Evolutionary conservation across 2,113 vertebrate species (phyloP), one percentile per base, ranked within the genome.

Genomic region (Tauraco erythrolophus): DNA sequence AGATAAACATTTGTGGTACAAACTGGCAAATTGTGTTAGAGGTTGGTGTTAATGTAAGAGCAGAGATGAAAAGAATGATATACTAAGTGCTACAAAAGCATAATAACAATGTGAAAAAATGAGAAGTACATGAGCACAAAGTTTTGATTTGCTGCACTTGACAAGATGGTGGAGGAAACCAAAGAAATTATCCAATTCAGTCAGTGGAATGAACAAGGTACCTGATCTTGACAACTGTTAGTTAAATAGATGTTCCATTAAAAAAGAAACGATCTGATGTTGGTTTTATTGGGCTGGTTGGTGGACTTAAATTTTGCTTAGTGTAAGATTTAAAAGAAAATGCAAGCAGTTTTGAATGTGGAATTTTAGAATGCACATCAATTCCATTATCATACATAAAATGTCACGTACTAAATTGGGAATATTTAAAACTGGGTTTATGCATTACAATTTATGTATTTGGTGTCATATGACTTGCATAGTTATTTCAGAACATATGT

Each of bases 401-500:
- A 89, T 93, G 27, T 83, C 21, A 76, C 17, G 39, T 27, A 69
- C 23, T 69, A 70, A 89, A 61, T 7, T 76, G 14, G 9, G 64
- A 46, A 62, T 45, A 68, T 60, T 89, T 92, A 56, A 71, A 92
- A 91, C 23, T 64, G 19, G 6, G 28, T 92, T 93, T 76, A 75
- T 77, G 66, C 37, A 62, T 85, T 89, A 70, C 17, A 84, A 24
- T 95, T 57, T 89, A 79, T 91, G 57, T 48, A 65, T 92, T 75
- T 93, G 7, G 39, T 89, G 58, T 85, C 43, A 70, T 80, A 83
- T 68, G 43, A 89, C 48, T 94, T 84, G 82, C 35, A 56, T 7
- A 70, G n/a, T 81, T 96, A 90, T 95, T 96, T 90, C 62, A 95
- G 87, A 90, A 82, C 50, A 68, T 94, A 88, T 90, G 50, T 46